phyloP scores from a whole-genome alignment of 2,888 invertebrate genomes.

The Limnephilus lunatus region DNA sequence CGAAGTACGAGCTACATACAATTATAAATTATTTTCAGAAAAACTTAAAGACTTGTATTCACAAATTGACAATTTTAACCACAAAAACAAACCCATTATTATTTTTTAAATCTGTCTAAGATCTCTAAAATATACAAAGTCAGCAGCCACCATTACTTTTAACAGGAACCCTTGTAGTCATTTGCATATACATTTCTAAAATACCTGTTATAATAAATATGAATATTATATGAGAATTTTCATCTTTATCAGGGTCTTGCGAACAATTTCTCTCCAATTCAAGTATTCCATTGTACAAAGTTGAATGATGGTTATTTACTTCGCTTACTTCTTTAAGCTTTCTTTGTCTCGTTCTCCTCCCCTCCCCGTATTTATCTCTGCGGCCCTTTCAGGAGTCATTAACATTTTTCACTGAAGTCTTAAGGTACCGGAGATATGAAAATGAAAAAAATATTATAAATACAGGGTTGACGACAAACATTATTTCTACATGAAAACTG shows the following conservation, averaged over 20 bases:
- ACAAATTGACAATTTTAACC: neutral
- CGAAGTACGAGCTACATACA: too few relatives aligned
- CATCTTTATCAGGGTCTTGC: conserved; percentile 13
- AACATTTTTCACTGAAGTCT: conserved; percentile 39
- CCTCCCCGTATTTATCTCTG: conserved; percentile 25
- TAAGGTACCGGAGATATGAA: conserved; percentile 32
- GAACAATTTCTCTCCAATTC: conserved; percentile 31
- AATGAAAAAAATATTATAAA: neutral
- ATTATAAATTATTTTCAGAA: too few relatives aligned
- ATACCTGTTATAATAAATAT: neutral
- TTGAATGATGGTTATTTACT: conserved; percentile 50
- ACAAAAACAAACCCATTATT: neutral
- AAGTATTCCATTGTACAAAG: conserved; percentile 39
- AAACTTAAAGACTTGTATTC: too few relatives aligned
- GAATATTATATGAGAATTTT: neutral
- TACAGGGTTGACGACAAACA: neutral
- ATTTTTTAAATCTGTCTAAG: neutral
- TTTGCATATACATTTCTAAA: neutral
- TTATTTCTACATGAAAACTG: neutral
- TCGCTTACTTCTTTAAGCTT: conserved; percentile 36
- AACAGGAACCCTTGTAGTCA: neutral
- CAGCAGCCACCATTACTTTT: neutral
- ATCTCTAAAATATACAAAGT: neutral
- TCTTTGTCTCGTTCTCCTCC: conserved; percentile 16
- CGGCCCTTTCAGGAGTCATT: conserved; percentile 44